Evolutionary conservation across 2,888 invertebrate genomes (phyloP).

Genomic region (Parnassius orleans): DNA sequence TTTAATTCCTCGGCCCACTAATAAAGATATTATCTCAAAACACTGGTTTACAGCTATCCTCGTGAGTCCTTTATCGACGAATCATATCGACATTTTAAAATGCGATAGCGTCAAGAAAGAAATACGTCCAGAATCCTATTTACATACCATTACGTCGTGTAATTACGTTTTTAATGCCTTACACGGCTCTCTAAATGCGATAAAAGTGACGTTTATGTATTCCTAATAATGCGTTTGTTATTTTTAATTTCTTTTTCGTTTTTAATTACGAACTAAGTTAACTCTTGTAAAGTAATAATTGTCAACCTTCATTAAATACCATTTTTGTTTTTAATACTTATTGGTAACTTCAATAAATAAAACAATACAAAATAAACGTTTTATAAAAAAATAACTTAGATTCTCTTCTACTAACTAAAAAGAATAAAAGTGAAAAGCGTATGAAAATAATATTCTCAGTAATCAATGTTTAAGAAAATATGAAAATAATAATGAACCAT

Average conservation of each 20-base stretch:
- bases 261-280: neutral
- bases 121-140: conserved; percentile 19
- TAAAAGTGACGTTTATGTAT: conserved; percentile 32
- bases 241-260: conserved; percentile 8
- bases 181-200: conserved; percentile 25
- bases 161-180: conserved; percentile 11
- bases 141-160: conserved; percentile 16
- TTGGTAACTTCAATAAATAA: too few relatives aligned
- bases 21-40: conserved; percentile 12
- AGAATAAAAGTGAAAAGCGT: too few relatives aligned
- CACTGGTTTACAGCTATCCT: neutral
- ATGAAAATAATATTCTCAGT: too few relatives aligned
- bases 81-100: conserved; percentile 12
- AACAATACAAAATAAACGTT: too few relatives aligned
- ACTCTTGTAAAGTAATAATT: too few relatives aligned
- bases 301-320: too few relatives aligned
- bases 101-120: conserved; percentile 16
- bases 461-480: too few relatives aligned
- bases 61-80: conserved; percentile 5
- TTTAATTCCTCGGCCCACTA: neutral
- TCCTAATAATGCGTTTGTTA: conserved; percentile 18
- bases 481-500: too few relatives aligned
- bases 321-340: too few relatives aligned
- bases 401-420: too few relatives aligned
- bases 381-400: too few relatives aligned